Conservation (phyloP, 2,797 vertebrate species). For the Tangara arthus region DNA sequence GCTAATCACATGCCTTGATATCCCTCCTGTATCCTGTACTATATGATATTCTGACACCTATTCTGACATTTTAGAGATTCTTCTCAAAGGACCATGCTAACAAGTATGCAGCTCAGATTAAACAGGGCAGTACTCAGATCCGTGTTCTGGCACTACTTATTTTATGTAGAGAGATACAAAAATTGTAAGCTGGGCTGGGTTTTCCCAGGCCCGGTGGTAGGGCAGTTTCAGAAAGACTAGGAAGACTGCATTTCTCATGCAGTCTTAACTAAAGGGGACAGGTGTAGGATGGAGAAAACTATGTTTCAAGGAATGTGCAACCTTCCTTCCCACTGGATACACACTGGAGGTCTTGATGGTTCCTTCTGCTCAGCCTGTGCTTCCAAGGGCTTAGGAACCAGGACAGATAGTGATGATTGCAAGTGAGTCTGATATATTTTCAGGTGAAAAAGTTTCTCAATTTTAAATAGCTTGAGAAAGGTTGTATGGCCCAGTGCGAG, state of each 20-base stretch:
- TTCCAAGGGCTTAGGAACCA: background rate
- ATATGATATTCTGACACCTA: background rate
- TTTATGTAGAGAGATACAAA: background rate
- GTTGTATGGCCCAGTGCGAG: background rate
- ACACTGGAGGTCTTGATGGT: accelerated
- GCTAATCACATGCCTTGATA: background rate
- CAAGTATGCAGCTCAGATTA: background rate
- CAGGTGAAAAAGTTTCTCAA: background rate
- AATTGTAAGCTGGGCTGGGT: background rate
- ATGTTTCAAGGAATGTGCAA: background rate
- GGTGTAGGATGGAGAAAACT: background rate
- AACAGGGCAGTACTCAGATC: background rate
- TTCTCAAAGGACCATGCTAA: background rate
- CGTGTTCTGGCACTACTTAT: background rate
- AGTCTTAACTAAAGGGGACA: background rate
- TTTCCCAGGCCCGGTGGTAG: background rate
- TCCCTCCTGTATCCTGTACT: background rate
- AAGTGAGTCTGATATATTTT: background rate
- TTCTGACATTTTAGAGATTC: background rate
- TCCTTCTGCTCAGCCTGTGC: background rate
- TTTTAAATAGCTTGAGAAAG: background rate
- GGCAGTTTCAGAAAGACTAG: background rate
- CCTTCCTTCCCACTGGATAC: background rate
- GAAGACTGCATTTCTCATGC: background rate
- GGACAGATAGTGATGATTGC: background rate